Conservation (phyloP, 1,140 invertebrate genomes). For the Drosophila nigromelanica region DNA sequence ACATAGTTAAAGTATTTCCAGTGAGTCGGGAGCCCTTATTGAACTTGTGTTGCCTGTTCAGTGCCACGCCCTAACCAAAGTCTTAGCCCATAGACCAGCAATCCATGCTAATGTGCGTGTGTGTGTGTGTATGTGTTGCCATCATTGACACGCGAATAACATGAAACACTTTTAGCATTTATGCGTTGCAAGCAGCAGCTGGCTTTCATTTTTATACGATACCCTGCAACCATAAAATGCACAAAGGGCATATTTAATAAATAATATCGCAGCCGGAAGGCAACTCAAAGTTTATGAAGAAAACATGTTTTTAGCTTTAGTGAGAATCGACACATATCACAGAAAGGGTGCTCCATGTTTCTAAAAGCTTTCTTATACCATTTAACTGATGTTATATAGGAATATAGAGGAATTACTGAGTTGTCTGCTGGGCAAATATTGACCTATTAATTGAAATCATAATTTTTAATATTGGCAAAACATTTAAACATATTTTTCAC, state of each 20-base stretch:
- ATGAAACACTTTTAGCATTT: too few relatives aligned
- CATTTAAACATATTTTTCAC: too few relatives aligned
- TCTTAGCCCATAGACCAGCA: neutral
- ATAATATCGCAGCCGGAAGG: neutral
- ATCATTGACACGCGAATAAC: too few relatives aligned
- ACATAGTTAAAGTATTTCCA: conserved; percentile 72
- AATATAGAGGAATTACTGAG: too few relatives aligned
- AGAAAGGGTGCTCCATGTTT: too few relatives aligned
- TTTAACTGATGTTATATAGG: too few relatives aligned
- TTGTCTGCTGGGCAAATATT: too few relatives aligned
- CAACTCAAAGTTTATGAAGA: neutral
- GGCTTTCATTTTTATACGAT: conserved; percentile 31
- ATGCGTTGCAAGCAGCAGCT: conserved; percentile 14
- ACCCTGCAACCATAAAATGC: neutral
- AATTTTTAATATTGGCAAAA: too few relatives aligned
- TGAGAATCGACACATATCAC: too few relatives aligned
- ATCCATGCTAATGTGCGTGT: conserved; percentile 20
- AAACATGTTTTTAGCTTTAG: neutral
- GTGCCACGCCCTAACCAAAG: neutral
- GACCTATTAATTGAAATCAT: too few relatives aligned
- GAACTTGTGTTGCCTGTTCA: conserved; percentile 21
- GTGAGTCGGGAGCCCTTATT: conserved; percentile 56
- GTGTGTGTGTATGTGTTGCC: neutral
- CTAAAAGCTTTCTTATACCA: too few relatives aligned
- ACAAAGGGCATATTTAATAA: neutral